Evolutionary conservation across 2,797 vertebrate species (phyloP), one percentile per base, ranked within the genome.

Genomic region (Glyptemys insculpta): DNA sequence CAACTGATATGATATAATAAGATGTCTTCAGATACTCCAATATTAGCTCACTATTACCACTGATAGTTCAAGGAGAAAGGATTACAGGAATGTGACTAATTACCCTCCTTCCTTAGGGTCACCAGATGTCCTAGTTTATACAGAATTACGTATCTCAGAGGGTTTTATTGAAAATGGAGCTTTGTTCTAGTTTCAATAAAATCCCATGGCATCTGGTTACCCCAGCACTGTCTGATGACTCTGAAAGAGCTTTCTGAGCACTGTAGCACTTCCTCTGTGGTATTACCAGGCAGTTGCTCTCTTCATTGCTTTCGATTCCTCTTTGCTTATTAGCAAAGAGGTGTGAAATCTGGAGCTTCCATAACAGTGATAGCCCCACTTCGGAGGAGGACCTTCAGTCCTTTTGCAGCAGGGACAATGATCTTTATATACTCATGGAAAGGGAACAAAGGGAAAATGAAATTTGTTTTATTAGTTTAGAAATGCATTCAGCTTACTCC

Each of bases 41-140:
- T 86, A 95, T 44, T 90, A 95, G 80, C 94, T 96, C 88, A 87
- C 94, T 97, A 92, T 91, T 94, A 52, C 91, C 89, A 1, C 83
- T 52, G 65, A 34, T 95, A 93, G 91, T 96, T 93, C 2, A 72
- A 25, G 95, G 89, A 97, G 95, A 93, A 87, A 83, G 93, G 94
- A 95, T 96, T 90, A 91, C 52, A 23, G 86, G 59, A 74, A 89
- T 95, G 84, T 87, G 92, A 72, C 95, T 97, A 97, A 97, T 97
- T 97, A 93, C 85, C 95, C 95, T 97, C 93, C 87, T 96, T 94
- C 96, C 94, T 91, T 97, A 94, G 95, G 95, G 95, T 96, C 92
- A 92, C 82, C 89, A 0, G 59, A 34, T 95, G 95, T 91, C 96
- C 97, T 96, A 52, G 2, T 97, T 97, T 94, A 96, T 96, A 96